Conservation (phyloP, 2,113 vertebrate species). For the Aplodontia rufa region DNA sequence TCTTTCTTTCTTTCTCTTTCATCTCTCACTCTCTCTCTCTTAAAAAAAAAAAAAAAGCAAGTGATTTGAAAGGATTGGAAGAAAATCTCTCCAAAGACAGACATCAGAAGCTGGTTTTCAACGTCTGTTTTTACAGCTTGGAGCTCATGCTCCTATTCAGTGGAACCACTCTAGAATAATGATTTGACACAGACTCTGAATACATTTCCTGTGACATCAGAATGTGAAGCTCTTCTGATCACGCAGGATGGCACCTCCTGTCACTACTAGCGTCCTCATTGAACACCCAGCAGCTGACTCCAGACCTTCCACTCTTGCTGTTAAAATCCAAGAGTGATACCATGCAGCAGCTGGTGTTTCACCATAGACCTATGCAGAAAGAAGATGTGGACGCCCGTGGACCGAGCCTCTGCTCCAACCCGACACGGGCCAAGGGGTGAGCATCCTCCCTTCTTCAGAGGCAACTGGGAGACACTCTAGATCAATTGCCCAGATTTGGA, state of each 20-base stretch:
- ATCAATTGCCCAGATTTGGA: background rate
- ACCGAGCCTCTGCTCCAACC: rapidly evolving
- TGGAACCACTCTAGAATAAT: background rate
- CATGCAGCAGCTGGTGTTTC: rapidly evolving
- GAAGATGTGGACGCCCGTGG: rapidly evolving
- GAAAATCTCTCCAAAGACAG: background rate
- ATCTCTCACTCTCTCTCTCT: too few relatives aligned
- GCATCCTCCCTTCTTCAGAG: background rate
- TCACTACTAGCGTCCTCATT: background rate
- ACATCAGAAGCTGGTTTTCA: background rate
- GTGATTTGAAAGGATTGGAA: background rate
- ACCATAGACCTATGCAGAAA: background rate
- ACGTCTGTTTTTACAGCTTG: background rate
- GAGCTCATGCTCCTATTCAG: rapidly evolving
- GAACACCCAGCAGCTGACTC: rapidly evolving
- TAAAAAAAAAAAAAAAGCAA: too few relatives aligned
- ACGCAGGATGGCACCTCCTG: background rate
- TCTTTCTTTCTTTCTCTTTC: too few relatives aligned
- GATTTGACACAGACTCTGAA: background rate
- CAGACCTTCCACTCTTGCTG: background rate
- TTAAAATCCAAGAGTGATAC: background rate
- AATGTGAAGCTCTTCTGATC: background rate
- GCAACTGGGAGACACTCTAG: background rate
- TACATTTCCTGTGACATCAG: background rate
- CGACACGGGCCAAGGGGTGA: background rate